These are phyloP conservation scores for Acanthosepion pharaonis DNA, from an alignment of 2,888 invertebrate species.

Conservation along the genomic window DNA sequence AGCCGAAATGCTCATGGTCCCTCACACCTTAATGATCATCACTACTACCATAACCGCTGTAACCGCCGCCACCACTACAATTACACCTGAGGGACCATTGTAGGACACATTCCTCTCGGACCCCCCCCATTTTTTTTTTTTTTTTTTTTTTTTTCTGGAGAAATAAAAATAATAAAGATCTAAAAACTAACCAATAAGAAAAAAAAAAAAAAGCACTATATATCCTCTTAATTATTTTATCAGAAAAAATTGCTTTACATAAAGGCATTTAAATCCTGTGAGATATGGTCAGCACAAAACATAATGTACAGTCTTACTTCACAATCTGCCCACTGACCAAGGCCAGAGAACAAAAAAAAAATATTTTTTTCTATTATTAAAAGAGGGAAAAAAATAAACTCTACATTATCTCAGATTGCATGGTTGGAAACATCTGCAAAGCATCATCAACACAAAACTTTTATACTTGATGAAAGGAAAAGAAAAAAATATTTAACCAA, in stretches of 20 bases:
- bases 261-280: no score
- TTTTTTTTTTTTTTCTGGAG: background rate
- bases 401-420: background rate
- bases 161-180: background rate
- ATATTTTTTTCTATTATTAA: background rate
- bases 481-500: background rate
- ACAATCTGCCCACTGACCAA: slow-evolving; percentile 10
- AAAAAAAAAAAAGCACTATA: background rate
- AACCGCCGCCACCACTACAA: background rate
- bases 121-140: no score
- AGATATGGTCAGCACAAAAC: background rate
- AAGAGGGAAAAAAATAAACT: background rate
- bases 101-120: slow-evolving; percentile 8
- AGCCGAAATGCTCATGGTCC: background rate
- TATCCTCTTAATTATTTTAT: background rate
- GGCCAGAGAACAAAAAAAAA: background rate
- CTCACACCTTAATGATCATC: background rate
- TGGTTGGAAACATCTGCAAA: background rate
- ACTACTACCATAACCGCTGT: background rate
- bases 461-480: background rate
- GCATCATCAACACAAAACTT: background rate
- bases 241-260: slow-evolving; percentile 6
- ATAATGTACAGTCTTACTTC: background rate
- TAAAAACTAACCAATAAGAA: background rate
- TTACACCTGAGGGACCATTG: background rate